A percentile compares a stretch with the other conserved stretches of the same genome.
These are phyloP conservation scores for Ramazzottius varieornatus DNA, from an alignment of 2,888 invertebrate genomes.

Conservation along the genomic window DNA sequence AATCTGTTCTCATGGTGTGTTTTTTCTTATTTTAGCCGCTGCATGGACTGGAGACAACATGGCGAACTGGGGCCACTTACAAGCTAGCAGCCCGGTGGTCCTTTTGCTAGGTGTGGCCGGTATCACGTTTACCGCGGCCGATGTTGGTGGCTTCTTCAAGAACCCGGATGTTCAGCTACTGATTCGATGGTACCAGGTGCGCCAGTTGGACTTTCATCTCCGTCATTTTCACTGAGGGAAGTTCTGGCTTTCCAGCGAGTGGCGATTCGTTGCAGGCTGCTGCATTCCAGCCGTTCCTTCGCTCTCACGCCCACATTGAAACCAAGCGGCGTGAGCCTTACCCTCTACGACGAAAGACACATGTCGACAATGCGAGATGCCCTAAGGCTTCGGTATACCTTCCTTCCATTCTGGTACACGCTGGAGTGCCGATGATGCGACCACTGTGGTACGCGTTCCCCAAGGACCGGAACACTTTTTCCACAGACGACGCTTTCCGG, in stretches of 20 bases:
- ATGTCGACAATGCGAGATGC: conserved; percentile 43
- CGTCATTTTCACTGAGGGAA: too few species aligned
- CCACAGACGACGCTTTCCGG: conserved; percentile 54
- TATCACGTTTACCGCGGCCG: conserved; percentile 73
- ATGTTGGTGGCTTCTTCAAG: conserved; percentile 91
- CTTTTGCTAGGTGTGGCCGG: conserved; percentile 59
- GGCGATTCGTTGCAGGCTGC: conserved; percentile 43
- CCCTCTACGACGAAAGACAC: conserved; percentile 50
- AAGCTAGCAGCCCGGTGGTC: conserved; percentile 67
- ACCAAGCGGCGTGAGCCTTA: conserved; percentile 89
- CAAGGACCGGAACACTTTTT: conserved; percentile 43
- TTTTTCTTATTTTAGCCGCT: conserved; percentile 28
- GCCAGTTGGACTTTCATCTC: too few species aligned
- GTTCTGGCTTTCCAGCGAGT: too few species aligned
- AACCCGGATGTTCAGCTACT: conserved; percentile 75
- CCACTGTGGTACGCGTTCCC: conserved; percentile 75
- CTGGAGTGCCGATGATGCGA: conserved; percentile 62
- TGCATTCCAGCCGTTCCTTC: conserved; percentile 76
- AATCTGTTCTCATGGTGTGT: too few species aligned
- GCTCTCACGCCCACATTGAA: conserved; percentile 88
- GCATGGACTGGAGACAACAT: conserved; percentile 96
- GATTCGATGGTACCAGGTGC: conserved; percentile 80
- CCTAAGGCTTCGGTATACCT: conserved; percentile 50
- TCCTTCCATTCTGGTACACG: conserved; percentile 70
- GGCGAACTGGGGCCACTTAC: conserved; percentile 77